phyloP scores from a whole-genome alignment of 2,797 vertebrate species.

The Tenualosa thibaudeaui region DNA sequence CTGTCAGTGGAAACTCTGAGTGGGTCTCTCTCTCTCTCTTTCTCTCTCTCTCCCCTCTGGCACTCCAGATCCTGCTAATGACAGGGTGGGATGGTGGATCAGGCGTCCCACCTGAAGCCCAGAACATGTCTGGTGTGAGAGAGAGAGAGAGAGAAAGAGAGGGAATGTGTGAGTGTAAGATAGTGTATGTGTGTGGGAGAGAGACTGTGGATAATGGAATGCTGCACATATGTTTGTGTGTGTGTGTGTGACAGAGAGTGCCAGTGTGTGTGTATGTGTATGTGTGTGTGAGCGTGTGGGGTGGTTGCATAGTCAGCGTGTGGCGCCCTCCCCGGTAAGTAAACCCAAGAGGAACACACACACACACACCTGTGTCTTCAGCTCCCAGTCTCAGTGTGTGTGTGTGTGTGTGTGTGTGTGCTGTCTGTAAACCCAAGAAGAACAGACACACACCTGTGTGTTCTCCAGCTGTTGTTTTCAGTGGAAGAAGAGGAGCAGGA shows the following conservation, averaged over 20 bases:
- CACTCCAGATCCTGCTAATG: conserved; percentile 2
- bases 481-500: conserved; percentile 60
- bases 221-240: neutral
- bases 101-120: neutral
- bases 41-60: neutral
- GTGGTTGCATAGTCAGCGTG: neutral
- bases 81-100: neutral
- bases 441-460: conserved; percentile 71
- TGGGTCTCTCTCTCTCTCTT: neutral
- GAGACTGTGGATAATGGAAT: neutral
- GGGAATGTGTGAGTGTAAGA: conserved; percentile 24
- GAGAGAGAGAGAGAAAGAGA: neutral
- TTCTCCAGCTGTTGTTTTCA: conserved; percentile 77
- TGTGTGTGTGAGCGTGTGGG: neutral
- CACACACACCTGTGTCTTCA: conserved; percentile 27
- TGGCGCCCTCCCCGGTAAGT: neutral
- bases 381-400: too few relatives aligned
- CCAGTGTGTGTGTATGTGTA: neutral
- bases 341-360: conserved; percentile 17
- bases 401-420: neutral
- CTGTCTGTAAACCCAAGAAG: conserved; percentile 59
- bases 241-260: neutral
- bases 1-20: neutral
- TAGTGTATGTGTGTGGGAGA: neutral
- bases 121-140: neutral